Conservation (phyloP, 2,113 vertebrate species). For the Rhombomys opimus region DNA sequence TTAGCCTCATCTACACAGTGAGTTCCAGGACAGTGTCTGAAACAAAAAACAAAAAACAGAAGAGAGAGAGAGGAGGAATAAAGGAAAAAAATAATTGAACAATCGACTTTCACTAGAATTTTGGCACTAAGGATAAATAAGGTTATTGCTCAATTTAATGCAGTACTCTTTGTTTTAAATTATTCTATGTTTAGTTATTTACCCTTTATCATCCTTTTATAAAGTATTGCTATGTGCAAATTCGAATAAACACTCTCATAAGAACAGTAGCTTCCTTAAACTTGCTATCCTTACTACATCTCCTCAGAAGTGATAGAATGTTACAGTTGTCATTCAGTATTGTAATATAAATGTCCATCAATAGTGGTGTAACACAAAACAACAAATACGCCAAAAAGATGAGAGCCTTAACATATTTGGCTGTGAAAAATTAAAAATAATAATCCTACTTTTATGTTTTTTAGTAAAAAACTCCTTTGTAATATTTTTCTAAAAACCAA, state of each 20-base stretch:
- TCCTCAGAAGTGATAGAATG: constrained; percentile 31
- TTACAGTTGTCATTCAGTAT: constrained; percentile 4
- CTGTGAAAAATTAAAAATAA: constrained; percentile 1
- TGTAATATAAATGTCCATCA: background rate
- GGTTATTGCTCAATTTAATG: constrained; percentile 14
- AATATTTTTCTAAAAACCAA: constrained; percentile 25
- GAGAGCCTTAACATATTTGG: background rate
- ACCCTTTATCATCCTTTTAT: constrained; percentile 37
- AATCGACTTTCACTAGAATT: background rate
- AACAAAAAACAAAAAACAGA: too few species aligned
- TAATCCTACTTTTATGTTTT: background rate
- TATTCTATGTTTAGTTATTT: constrained; percentile 52
- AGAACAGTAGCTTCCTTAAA: constrained; percentile 45
- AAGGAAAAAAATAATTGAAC: background rate
- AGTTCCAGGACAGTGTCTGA: background rate
- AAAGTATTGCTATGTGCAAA: background rate
- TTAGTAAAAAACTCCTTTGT: background rate
- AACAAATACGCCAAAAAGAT: constrained; percentile 36
- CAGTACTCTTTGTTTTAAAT: background rate
- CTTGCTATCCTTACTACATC: constrained; percentile 14
- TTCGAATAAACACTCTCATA: background rate
- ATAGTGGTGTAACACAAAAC: constrained; percentile 9
- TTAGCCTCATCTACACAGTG: too few species aligned
- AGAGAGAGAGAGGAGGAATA: background rate
- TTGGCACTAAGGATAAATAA: constrained; percentile 29